Evolutionary conservation across 2,113 vertebrate species (phyloP).

Genomic region (Myxocyprinus asiaticus): DNA sequence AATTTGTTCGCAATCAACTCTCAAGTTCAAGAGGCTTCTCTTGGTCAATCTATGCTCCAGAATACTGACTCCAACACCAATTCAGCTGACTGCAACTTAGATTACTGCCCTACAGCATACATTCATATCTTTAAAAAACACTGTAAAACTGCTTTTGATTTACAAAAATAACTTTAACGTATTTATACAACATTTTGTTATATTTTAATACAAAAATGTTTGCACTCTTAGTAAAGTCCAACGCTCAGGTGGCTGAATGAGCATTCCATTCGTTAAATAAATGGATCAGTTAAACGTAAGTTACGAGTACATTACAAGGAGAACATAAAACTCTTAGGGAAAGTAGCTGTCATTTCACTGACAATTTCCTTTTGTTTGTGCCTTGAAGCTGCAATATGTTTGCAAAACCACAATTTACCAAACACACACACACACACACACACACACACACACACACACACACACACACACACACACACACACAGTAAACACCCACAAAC

Average conservation of each 20-base stretch:
- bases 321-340: constrained; percentile 45
- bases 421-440: constrained; percentile 2
- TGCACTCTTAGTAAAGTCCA: constrained; percentile 55
- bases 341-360: constrained; percentile 40
- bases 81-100: constrained; percentile 40
- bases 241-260: constrained; percentile 53
- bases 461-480: constrained; percentile 1
- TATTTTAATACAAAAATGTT: constrained; percentile 64
- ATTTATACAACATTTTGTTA: constrained; percentile 65
- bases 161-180: constrained; percentile 79
- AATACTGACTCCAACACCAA: constrained; percentile 56
- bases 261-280: constrained; percentile 53
- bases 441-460: background rate
- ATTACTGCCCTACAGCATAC: constrained; percentile 64
- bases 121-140: constrained; percentile 76
- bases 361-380: constrained; percentile 36
- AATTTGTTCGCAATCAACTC: constrained; percentile 64
- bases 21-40: constrained; percentile 53
- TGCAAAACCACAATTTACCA: constrained; percentile 28
- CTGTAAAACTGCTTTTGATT: constrained; percentile 70
- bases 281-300: constrained; percentile 40
- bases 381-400: constrained; percentile 46
- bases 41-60: constrained; percentile 51
- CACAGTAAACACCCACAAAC: background rate
- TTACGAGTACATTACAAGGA: constrained; percentile 57